Evolutionary conservation across 2,113 vertebrate species (phyloP).

Genomic region (Nibea albiflora): DNA sequence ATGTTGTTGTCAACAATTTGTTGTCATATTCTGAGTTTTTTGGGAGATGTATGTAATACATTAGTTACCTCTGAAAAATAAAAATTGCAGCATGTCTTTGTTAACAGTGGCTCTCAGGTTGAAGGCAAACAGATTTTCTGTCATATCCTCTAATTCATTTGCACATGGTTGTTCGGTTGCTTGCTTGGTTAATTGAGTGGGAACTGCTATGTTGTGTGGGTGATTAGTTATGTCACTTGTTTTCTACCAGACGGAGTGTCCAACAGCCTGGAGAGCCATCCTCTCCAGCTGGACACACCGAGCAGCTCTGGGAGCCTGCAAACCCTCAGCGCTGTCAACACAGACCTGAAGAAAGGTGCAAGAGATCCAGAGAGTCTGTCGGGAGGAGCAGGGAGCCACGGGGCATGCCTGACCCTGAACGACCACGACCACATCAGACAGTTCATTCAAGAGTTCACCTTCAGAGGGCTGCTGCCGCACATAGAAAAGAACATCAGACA

Average conservation of each 20-base stretch:
- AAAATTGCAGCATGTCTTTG: too few species aligned
- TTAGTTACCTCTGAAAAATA: too few species aligned
- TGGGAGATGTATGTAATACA: too few species aligned
- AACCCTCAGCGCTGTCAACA: constrained; percentile 65
- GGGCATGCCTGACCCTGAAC: constrained; percentile 92
- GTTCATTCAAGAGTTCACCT: constrained; percentile 98
- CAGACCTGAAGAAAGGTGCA: constrained; percentile 82
- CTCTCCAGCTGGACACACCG: constrained; percentile 88
- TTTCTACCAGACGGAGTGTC: constrained; percentile 81
- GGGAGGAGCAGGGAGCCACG: constrained; percentile 83
- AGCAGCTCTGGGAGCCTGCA: constrained; percentile 76
- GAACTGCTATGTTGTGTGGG: neutral
- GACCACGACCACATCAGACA: constrained; percentile 97
- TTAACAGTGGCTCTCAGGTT: neutral
- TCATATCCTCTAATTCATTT: neutral
- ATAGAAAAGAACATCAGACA: constrained; percentile 98
- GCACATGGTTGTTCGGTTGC: neutral
- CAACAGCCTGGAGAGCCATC: constrained; percentile 86
- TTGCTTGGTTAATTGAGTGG: neutral
- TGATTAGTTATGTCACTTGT: neutral
- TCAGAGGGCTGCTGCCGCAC: constrained; percentile 95
- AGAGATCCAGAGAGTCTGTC: constrained; percentile 72
- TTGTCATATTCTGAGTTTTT: too few species aligned
- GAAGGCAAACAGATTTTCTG: neutral
- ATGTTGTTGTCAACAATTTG: too few species aligned